Base-by-base conservation (phyloP, 2,797 vertebrate genomes). In the Mionectes olivaceus region DNA sequence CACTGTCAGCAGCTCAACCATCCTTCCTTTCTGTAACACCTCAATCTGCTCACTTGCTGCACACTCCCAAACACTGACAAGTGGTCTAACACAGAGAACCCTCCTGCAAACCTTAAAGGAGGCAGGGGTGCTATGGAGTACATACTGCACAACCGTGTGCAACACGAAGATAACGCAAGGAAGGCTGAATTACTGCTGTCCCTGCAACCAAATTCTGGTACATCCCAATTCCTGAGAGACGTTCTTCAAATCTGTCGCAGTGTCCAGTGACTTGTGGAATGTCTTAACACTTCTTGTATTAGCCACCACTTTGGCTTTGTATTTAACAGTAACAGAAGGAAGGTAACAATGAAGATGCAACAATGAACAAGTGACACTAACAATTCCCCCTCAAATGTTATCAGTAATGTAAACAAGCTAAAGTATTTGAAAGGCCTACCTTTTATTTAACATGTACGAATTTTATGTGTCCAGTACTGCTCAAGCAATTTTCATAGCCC, bases 361-460 rank as follows among this genome's bases (percentile, higher is more conserved):
- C 32, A 49, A 52, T 5, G 5, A 85, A 68, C 7, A 73, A 65
- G 16, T 3, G 5, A 78, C 27, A 78, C 6, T 6, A 52, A 68
- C 18, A 60, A 24, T 11, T 49, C n/a, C 50, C 49, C 27, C n/a
- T 55, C n/a, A 83, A 64, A 44, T 6, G 7, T 32, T 43, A 89
- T 25, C 30, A 75, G 16, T 25, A 83, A 67, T 7, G 10, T 44
- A 91, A 75, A 86, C 18, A 43, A 2, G 10, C 16, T 53, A 32
- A 68, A 43, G 23, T 65, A 57, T 25, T 50, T 61, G 16, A 91
- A 91, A 87, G 65, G 10, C 8, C 19, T 35, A 46, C 32, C 47
- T 87, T 61, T 83, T 27, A 52, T 73, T 71, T 73, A 50, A 65
- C 1, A 0, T 3, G 5, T 23, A 67, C 0, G 0, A 53, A 68